Conservation (phyloP, 2,888 invertebrate species). For the Cepaea hortensis region DNA sequence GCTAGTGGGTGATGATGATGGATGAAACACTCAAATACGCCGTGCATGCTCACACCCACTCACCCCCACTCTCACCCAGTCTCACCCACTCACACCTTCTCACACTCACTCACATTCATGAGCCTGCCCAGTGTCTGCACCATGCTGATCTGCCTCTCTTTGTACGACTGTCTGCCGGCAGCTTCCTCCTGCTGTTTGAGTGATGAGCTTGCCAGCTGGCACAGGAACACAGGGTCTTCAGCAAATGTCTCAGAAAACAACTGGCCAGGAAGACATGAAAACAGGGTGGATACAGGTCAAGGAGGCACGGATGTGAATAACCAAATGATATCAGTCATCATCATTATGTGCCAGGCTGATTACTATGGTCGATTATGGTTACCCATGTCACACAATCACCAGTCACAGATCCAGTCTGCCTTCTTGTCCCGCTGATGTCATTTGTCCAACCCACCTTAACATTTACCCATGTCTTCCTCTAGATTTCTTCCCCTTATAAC, state of each 20-base stretch:
- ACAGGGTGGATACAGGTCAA: neutral
- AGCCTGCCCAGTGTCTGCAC: conserved; percentile 64
- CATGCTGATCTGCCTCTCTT: conserved; percentile 68
- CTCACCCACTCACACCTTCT: too few relatives aligned
- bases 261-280: conserved; percentile 56
- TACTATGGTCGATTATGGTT: too few relatives aligned
- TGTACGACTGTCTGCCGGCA: conserved; percentile 60
- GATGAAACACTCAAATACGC: too few relatives aligned
- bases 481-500: too few relatives aligned
- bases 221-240: conserved; percentile 73
- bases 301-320: neutral
- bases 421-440: too few relatives aligned
- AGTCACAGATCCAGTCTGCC: too few relatives aligned
- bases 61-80: too few relatives aligned
- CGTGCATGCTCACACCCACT: neutral
- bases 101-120: conserved; percentile 70
- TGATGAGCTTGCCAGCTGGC: conserved; percentile 67
- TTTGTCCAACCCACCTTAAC: too few relatives aligned
- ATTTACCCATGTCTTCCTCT: too few relatives aligned
- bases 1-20: too few relatives aligned
- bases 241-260: conserved; percentile 72
- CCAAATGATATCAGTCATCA: neutral
- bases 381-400: too few relatives aligned
- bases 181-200: conserved; percentile 64
- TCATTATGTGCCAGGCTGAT: too few relatives aligned